Evolutionary conservation across 2,797 vertebrate genomes (phyloP).

Genomic region (Buceros bicornis): DNA sequence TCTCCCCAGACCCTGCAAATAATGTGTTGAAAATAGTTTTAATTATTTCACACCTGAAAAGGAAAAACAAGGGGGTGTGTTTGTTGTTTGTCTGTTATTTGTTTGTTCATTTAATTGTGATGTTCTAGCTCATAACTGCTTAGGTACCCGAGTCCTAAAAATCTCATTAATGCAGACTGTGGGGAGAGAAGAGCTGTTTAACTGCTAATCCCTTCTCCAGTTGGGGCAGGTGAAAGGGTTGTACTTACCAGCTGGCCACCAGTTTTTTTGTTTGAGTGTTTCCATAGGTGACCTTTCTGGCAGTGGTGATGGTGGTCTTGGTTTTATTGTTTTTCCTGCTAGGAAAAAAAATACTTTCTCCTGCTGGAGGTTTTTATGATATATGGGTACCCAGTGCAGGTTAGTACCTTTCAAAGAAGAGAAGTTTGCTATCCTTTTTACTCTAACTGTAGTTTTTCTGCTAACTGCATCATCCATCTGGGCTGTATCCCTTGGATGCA

Average conservation of each 20-base stretch:
- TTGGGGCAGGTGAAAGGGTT: not conserved
- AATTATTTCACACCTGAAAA: not conserved
- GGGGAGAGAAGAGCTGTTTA: not conserved
- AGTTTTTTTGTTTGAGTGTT: not conserved
- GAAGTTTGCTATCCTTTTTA: conserved; percentile 19
- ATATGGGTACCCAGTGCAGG: not conserved
- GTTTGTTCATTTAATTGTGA: not conserved
- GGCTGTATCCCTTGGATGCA: not conserved
- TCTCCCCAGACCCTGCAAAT: not conserved
- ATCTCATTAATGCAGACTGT: not conserved
- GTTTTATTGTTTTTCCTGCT: conserved; percentile 3
- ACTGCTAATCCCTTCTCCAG: not conserved
- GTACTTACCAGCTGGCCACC: not conserved
- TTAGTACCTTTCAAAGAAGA: conserved; percentile 29
- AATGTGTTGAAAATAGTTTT: not conserved
- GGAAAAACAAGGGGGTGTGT: not conserved
- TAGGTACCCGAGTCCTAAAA: not conserved
- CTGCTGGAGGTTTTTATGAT: conserved; percentile 54
- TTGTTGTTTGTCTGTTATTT: not conserved
- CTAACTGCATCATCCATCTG: not conserved
- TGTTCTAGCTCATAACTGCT: not conserved
- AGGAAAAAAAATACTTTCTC: not conserved
- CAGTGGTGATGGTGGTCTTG: not conserved
- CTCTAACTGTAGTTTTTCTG: conserved; percentile 35
- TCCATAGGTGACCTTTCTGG: not conserved